Conservation (phyloP, 2,888 invertebrate genomes). For the Parasteatoda lunata region DNA sequence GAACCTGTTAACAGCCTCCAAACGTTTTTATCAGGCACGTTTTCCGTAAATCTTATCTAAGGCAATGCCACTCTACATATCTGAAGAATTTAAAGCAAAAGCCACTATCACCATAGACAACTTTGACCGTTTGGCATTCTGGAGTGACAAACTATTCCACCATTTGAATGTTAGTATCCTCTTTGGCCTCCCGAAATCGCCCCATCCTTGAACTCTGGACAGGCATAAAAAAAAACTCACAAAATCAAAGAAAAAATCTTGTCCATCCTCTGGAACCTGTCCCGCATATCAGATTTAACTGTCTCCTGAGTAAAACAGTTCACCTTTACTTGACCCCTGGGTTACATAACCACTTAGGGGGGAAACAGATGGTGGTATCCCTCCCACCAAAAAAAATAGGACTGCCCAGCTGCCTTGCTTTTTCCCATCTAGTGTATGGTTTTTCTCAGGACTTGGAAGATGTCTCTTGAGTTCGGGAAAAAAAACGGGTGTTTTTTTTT, state of each 20-base stretch:
- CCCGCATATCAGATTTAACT: constrained; percentile 66
- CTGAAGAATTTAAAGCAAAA: not conserved
- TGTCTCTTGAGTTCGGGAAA: not conserved
- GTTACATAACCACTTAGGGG: constrained; percentile 57
- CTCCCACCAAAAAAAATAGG: constrained; percentile 43
- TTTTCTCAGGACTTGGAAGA: constrained; percentile 53
- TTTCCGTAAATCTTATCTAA: not conserved
- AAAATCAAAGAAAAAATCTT: constrained; percentile 39
- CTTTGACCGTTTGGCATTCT: constrained; percentile 5
- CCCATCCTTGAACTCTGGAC: constrained; percentile 41
- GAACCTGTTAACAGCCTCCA: not conserved
- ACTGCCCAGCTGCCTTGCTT: constrained; percentile 60
- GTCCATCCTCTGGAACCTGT: constrained; percentile 60
- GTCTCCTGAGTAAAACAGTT: constrained; percentile 59
- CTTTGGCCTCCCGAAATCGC: constrained; percentile 23
- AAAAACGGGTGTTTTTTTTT: constrained; percentile 32
- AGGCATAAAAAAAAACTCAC: constrained; percentile 2
- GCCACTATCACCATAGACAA: not conserved
- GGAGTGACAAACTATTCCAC: constrained; percentile 34
- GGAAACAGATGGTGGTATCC: constrained; percentile 22
- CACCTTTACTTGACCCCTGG: constrained; percentile 67
- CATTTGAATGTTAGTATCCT: constrained; percentile 23
- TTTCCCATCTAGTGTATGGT: constrained; percentile 31
- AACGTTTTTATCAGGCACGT: not conserved
- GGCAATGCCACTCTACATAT: not conserved